Conservation (phyloP, 2,888 invertebrate species). For the Liodrosophila aerea region DNA sequence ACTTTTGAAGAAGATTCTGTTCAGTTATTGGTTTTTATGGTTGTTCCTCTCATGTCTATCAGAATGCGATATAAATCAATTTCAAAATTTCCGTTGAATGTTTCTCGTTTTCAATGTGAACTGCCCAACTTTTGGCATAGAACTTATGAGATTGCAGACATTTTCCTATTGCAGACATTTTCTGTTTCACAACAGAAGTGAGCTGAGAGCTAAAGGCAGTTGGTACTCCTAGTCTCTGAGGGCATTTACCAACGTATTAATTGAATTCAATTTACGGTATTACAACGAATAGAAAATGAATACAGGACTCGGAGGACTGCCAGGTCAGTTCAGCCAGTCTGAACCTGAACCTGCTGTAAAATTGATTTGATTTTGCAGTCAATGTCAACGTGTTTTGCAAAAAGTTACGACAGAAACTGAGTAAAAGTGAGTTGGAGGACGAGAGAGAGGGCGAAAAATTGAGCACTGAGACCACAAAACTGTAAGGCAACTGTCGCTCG, state of each 20-base stretch:
- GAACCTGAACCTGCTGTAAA: constrained; percentile 26
- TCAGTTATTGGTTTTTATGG: no score
- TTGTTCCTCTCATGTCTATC: not conserved
- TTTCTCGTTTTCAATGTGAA: not conserved
- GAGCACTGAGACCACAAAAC: constrained; percentile 14
- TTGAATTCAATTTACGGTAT: constrained; percentile 59
- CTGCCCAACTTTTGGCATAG: not conserved
- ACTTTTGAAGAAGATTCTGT: no score
- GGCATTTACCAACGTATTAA: constrained; percentile 62
- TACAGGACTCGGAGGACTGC: not conserved
- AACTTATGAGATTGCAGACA: constrained; percentile 2
- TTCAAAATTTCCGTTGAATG: not conserved
- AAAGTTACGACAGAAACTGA: not conserved
- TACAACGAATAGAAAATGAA: constrained; percentile 10
- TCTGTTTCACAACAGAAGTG: constrained; percentile 13
- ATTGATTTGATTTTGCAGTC: constrained; percentile 61
- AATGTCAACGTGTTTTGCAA: constrained; percentile 48
- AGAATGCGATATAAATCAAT: constrained; percentile 16
- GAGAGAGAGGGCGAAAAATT: not conserved
- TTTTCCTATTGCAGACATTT: constrained; percentile 10
- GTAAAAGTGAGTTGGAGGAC: no score
- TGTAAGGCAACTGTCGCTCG: constrained; percentile 17
- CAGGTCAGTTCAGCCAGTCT: constrained; percentile 7
- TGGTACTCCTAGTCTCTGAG: constrained; percentile 26
- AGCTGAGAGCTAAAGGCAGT: constrained; percentile 1